Conservation (phyloP, 2,888 invertebrate genomes). For the Imbricaverruca yamaguchii region DNA sequence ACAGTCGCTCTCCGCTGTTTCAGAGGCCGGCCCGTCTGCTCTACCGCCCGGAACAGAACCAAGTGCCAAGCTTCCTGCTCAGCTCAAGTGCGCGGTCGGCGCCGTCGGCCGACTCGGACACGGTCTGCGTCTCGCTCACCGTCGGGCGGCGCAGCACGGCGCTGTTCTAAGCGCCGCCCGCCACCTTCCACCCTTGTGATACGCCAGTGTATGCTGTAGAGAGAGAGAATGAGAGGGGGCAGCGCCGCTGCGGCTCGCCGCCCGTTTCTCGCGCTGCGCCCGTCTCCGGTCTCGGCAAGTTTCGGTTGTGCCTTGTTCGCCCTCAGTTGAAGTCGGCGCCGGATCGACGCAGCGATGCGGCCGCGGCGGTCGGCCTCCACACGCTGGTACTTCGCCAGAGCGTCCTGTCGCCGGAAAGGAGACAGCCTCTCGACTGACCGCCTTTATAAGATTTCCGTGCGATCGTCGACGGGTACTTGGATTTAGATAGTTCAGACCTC, state of each 20-base stretch:
- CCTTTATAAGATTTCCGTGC: not conserved
- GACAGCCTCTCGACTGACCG: too few species aligned
- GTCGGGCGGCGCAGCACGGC: not conserved
- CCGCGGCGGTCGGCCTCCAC: not conserved
- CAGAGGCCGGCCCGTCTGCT: not conserved
- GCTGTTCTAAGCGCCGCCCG: constrained; percentile 15
- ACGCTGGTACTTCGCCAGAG: too few species aligned
- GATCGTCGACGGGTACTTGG: not conserved
- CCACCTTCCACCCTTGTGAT: constrained; percentile 18
- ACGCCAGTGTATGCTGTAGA: not conserved
- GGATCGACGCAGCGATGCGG: not conserved
- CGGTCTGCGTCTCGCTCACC: too few species aligned
- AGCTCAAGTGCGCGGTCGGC: not conserved
- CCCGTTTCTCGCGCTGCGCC: not conserved
- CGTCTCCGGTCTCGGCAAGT: not conserved
- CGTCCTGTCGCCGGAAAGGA: too few species aligned
- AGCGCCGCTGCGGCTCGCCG: not conserved
- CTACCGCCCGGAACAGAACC: constrained; percentile 7
- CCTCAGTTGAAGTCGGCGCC: not conserved
- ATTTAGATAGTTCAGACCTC: not conserved
- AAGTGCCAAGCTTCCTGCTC: constrained; percentile 18
- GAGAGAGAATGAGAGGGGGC: too few species aligned
- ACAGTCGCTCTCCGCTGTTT: not conserved
- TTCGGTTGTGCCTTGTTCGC: constrained; percentile 14
- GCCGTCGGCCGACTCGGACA: not conserved